Base-by-base conservation (phyloP, 2,888 invertebrate species). In the Anticlea derivata region DNA sequence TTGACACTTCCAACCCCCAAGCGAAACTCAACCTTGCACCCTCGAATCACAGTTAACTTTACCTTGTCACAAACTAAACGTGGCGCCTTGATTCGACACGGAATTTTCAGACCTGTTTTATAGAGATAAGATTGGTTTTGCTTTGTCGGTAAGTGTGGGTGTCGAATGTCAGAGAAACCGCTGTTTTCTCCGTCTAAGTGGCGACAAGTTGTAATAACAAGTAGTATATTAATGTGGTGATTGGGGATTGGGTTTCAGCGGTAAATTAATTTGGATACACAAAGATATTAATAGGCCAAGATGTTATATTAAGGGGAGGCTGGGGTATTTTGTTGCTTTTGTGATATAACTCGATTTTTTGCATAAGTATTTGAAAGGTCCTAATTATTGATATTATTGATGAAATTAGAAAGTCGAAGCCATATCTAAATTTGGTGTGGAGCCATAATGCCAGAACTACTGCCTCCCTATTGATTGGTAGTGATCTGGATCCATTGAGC, bases 191-290 rank as follows among this genome's bases (percentile, higher is more conserved):
- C 59, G 63, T 65, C 73, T 81, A 83, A 86, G 86, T 84, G 86
- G 78, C 75, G 82, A 82, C 86, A 78, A 73, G 70, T 82, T 83
- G 78, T 78, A 84, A 86, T 73, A 87, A 86, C 87, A 86, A 75
- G 76, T 72, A 73, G 75, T 80, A 71, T 83, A 80, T 81, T 78
- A 78, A 75, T 60, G 67, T 63, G 60, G 55, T 60, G 61, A 63
- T 68, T 68, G 63, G 68, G 68, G 74, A 67, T 77, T 73, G 52
- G 64, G 65, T 80, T 58, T 45, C 60, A 8, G 40, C 49, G 58
- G 48, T 44, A 51, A 54, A 52, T 54, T 55, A 51, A 55, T 56
- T 61, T 58, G 53, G 50, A 44, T 59, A 55, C 52, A 50, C 29
- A 30, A 4, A 48, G 29, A 30, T 53, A 48, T 44, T 53, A 44